Base-by-base conservation (phyloP, 2,888 invertebrate species). In the Oscheius myriophilus region DNA sequence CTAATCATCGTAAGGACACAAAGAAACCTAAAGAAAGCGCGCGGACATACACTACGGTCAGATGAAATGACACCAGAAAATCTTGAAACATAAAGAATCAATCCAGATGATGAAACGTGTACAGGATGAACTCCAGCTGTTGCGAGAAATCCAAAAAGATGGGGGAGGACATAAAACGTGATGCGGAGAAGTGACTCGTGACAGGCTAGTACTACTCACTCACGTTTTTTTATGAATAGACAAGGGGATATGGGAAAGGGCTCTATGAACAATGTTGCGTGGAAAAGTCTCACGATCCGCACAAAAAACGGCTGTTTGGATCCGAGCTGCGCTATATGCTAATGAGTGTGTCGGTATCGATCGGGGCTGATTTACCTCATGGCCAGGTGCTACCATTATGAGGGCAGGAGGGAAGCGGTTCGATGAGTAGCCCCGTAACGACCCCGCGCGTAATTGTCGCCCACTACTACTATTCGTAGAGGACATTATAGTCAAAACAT, bases 361-460 rank as follows among this genome's bases (percentile, higher is more conserved):
- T 61, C 51, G 61, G 49, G 61, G 61, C 33, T 61, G 61, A 61
- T 61, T 61, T 61, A 61, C 61, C 61, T 61, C 61, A 46, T 61
- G 49, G 49, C 46, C 61, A 61, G 61, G 61, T 61, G 61, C 39
- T 33, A 61, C 61, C 61, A 61, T 61, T 61, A 61, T 61, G 49
- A 42, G 53, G 39, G 61, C 18, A 46, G 61, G 61, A 59, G 61
- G 57, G 61, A 61, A 61, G 61, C 61, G 61, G 49, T 46, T 61
- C 61, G 61, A 61, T 61, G 61, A 61, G 61, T 61, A 46, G 61
- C 26, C 26, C 43, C 58, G 26, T 58, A 61, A 61, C 61, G 61
- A 61, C 61, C 61, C 51, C 61, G 61, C 45, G 25, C 25, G 43
- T 58, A 58, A 58, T 58, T 58, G 58, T 58, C 49, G 49, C 18